Evolutionary conservation across 2,888 invertebrate genomes (phyloP).

Genomic region (Laothoe populi): DNA sequence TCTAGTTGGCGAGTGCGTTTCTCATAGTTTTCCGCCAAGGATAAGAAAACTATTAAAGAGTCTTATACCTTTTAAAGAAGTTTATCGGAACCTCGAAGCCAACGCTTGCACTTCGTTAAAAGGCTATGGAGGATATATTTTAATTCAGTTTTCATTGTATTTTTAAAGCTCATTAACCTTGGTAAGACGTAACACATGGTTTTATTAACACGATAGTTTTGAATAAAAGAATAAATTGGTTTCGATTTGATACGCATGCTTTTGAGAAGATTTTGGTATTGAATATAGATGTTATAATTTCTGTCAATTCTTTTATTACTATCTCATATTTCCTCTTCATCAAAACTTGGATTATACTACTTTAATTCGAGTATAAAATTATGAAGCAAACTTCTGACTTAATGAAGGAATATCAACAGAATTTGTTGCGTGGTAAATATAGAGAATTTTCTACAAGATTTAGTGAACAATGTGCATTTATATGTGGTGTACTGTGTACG

Average conservation of each 20-base stretch:
- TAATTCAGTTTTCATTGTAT: slow-evolving; percentile 22
- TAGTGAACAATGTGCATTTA: not conserved
- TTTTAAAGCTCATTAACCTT: slow-evolving; percentile 12
- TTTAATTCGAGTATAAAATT: too few relatives aligned
- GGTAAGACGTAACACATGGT: not conserved
- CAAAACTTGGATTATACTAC: too few relatives aligned
- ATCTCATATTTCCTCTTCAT: too few relatives aligned
- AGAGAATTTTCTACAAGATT: too few relatives aligned
- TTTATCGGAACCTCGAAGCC: slow-evolving; percentile 13
- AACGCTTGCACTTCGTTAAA: not conserved
- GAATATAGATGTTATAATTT: not conserved
- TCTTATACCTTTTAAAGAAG: slow-evolving; percentile 19
- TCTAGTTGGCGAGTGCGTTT: slow-evolving; percentile 13
- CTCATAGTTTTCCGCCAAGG: slow-evolving; percentile 14
- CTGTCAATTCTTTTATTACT: too few relatives aligned
- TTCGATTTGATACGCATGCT: not conserved
- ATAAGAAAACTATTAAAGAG: slow-evolving; percentile 17
- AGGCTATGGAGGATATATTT: slow-evolving; percentile 5
- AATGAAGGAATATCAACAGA: too few relatives aligned
- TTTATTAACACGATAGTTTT: not conserved
- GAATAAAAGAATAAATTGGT: not conserved
- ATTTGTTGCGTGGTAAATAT: too few relatives aligned
- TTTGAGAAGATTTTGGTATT: not conserved
- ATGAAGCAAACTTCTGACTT: too few relatives aligned
- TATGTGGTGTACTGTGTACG: not conserved